phyloP scores from a whole-genome alignment of 2,888 invertebrate species.

The Caenorhabditis sp. region DNA sequence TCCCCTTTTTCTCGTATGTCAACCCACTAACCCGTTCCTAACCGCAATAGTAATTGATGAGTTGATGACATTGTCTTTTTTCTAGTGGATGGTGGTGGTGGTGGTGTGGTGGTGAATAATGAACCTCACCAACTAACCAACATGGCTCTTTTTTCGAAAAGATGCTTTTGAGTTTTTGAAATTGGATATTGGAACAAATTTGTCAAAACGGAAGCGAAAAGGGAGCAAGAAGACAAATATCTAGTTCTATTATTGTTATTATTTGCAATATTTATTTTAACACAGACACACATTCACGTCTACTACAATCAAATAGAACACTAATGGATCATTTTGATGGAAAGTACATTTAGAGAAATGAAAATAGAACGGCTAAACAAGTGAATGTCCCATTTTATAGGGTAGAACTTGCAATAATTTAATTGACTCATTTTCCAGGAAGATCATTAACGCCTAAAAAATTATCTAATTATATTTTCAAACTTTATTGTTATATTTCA shows the following conservation, averaged over 20 bases:
- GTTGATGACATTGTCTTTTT: conserved; percentile 1
- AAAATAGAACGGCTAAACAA: no score
- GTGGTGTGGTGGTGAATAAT: not conserved
- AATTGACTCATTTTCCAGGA: no score
- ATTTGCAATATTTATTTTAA: not conserved
- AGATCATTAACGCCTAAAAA: no score
- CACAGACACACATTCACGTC: not conserved
- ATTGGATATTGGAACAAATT: conserved; percentile 1
- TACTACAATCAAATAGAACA: no score
- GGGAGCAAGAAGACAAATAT: not conserved
- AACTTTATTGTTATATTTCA: no score
- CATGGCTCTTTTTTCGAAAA: not conserved
- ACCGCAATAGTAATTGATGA: conserved; percentile 2
- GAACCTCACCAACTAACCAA: not conserved
- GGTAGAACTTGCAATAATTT: no score
- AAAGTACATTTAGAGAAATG: not conserved
- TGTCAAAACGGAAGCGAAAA: not conserved
- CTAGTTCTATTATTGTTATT: not conserved
- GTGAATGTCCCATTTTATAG: no score
- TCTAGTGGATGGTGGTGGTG: not conserved
- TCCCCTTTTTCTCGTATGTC: not conserved
- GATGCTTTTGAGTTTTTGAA: not conserved
- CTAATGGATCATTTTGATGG: not conserved
- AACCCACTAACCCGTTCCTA: not conserved
- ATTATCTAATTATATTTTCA: no score